Conservation (phyloP, 2,888 invertebrate genomes). For the Scaptomyza parva region DNA sequence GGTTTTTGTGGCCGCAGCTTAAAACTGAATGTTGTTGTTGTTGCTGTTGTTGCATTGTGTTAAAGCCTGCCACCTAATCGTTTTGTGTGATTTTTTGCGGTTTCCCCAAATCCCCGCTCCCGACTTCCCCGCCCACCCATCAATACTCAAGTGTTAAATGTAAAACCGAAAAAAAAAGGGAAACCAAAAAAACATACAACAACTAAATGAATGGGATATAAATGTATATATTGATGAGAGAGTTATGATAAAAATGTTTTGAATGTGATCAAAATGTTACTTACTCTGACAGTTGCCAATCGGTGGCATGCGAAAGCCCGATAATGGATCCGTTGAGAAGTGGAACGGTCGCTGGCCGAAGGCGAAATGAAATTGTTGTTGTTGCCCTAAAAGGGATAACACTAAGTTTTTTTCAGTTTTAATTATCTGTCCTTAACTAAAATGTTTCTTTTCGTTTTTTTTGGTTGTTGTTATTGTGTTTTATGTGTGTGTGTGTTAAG, state of each 20-base stretch:
- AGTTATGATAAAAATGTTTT: too few species aligned
- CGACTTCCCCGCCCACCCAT: constrained; percentile 1
- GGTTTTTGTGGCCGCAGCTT: constrained; percentile 39
- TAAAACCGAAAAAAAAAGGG: constrained; percentile 18
- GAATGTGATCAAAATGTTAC: constrained; percentile 84
- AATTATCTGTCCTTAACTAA: constrained; percentile 84
- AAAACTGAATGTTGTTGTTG: constrained; percentile 25
- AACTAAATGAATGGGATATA: background rate
- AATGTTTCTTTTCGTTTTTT: constrained; percentile 48
- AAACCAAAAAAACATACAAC: background rate
- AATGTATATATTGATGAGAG: background rate
- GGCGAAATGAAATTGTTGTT: constrained; percentile 97
- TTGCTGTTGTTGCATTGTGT: constrained; percentile 20
- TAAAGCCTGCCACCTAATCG: constrained; percentile 60
- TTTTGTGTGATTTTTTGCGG: constrained; percentile 72
- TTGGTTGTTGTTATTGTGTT: constrained; percentile 3
- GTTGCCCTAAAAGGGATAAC: constrained; percentile 96
- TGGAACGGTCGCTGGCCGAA: constrained; percentile 94
- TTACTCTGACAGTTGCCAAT: constrained; percentile 96
- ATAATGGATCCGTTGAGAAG: constrained; percentile 94
- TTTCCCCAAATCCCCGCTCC: constrained; percentile 38
- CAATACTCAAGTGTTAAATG: constrained; percentile 34
- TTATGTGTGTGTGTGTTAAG: constrained; percentile 23
- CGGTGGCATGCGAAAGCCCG: constrained; percentile 95
- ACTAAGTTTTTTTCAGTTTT: constrained; percentile 87